Base-by-base conservation (phyloP, 2,797 vertebrate genomes). In the Hipposideros larvatus region DNA sequence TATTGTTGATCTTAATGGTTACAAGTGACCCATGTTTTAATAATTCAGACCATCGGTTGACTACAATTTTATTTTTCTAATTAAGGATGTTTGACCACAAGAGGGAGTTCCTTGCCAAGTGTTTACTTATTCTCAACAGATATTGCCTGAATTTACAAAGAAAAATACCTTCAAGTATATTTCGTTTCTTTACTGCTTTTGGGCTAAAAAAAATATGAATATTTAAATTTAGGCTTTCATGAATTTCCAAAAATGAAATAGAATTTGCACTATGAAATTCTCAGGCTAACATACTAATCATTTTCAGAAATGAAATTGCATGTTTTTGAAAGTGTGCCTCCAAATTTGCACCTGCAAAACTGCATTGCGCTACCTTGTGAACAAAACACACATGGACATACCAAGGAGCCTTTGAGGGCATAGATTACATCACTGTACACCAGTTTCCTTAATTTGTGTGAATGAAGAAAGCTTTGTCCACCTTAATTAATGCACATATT, bases 61-160 rank as follows among this genome's bases (percentile, higher is more conserved):
- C 96, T 6, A 55, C 11, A 90, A 46, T 90, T 59, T 66, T 97
- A 84, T 96, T 97, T 97, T 95, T 93, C 95, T 96, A 98, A 98
- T 98, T 98, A 98, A 96, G 97, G 97, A 96, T 90, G 37, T 98
- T 98, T 96, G 97, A 99, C 99, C 99, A 99, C 99, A 99, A 99
- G 99, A 99, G 99, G 99, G 99, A 99, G 99, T 99, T 99, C 99
- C 99, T 99, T 99, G 99, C 99, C 99, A 99, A 99, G 99, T 98
- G 99, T 99, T 99, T 98, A 98, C 92, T 96, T 96, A 63, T 31
- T 91, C 66, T 92, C 93, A 91, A 96, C 96, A 82, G 37, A 53
- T 71, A 31, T 28, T 88, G 71, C 65, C 2, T 22, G 43, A 46
- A 74, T 48, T 90, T 98, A 91, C 48, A 95, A 93, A 96, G 93